These are phyloP conservation scores for Recurvirostra avosetta DNA, from an alignment of 2,113 vertebrate genomes.

Conservation along the genomic window DNA sequence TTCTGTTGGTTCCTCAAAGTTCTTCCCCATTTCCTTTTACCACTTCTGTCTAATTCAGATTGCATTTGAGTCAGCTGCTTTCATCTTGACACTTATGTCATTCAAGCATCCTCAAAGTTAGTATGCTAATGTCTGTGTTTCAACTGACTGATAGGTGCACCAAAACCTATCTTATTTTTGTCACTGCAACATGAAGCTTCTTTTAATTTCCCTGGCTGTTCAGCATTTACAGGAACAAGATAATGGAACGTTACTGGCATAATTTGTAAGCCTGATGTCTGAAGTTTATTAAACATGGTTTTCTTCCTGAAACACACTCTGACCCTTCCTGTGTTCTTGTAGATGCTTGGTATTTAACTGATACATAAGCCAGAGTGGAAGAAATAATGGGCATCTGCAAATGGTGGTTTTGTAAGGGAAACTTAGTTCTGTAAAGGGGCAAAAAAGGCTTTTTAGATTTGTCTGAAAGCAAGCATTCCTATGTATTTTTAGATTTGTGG, in stretches of 20 bases:
- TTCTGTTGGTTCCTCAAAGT: not conserved
- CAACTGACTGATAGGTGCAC: not conserved
- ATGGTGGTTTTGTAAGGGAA: not conserved
- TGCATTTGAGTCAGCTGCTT: slow-evolving; percentile 43
- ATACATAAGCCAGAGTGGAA: not conserved
- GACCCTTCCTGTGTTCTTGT: not conserved
- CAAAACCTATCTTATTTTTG: slow-evolving; percentile 35
- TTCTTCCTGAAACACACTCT: not conserved
- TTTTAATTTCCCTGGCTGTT: slow-evolving; percentile 20
- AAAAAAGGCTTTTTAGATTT: not conserved
- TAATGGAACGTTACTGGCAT: not conserved
- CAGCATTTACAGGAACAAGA: not conserved
- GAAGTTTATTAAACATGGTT: not conserved
- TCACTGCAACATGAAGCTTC: not conserved
- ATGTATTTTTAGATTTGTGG: not conserved
- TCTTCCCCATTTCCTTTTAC: not conserved
- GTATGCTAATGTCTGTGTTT: not conserved
- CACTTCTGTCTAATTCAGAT: slow-evolving; percentile 9
- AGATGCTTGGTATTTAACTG: not conserved
- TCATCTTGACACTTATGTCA: slow-evolving; percentile 28
- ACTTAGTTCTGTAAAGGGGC: not conserved
- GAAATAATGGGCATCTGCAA: not conserved
- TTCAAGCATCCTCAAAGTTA: slow-evolving; percentile 1
- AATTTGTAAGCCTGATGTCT: not conserved
- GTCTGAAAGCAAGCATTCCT: not conserved